Percentiles rank a stretch among this genome's conserved stretches.
These are phyloP conservation scores for Teleogryllus occipitalis DNA, from an alignment of 1,140 invertebrate genomes.

Conservation along the genomic window DNA sequence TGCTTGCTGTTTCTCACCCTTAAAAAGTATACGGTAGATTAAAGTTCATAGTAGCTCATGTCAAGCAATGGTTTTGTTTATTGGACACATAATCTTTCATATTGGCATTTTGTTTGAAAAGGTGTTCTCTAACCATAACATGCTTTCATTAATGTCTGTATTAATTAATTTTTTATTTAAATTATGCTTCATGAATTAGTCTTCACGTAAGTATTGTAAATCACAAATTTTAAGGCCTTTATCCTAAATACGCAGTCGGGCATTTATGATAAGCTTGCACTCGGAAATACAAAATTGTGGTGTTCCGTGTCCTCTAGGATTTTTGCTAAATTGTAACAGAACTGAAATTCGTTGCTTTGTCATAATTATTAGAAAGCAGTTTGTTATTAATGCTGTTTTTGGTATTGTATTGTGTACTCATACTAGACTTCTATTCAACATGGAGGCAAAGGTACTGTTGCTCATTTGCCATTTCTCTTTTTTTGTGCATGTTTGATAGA, in stretches of 20 bases:
- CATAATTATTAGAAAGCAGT: too few species aligned
- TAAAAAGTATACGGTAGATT: too few species aligned
- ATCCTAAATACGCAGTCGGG: background rate
- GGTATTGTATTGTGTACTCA: background rate
- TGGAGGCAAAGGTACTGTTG: background rate
- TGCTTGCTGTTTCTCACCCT: too few species aligned
- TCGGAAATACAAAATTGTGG: too few species aligned
- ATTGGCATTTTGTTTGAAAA: background rate
- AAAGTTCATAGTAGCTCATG: too few species aligned
- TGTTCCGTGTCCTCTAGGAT: too few species aligned
- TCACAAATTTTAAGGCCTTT: background rate
- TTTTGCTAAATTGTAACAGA: too few species aligned
- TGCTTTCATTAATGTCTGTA: conserved; percentile 3
- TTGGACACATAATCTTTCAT: too few species aligned
- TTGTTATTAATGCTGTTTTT: background rate
- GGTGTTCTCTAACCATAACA: background rate
- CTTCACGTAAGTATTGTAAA: background rate
- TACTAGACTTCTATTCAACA: background rate
- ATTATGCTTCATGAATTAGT: background rate
- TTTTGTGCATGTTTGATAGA: background rate
- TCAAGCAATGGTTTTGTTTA: too few species aligned
- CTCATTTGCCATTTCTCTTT: conserved; percentile 3
- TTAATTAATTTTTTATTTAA: background rate
- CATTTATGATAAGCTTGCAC: too few species aligned
- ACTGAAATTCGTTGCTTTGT: too few species aligned